phyloP scores from a whole-genome alignment of 2,797 vertebrate species.

The Peromyscus nudipes region DNA sequence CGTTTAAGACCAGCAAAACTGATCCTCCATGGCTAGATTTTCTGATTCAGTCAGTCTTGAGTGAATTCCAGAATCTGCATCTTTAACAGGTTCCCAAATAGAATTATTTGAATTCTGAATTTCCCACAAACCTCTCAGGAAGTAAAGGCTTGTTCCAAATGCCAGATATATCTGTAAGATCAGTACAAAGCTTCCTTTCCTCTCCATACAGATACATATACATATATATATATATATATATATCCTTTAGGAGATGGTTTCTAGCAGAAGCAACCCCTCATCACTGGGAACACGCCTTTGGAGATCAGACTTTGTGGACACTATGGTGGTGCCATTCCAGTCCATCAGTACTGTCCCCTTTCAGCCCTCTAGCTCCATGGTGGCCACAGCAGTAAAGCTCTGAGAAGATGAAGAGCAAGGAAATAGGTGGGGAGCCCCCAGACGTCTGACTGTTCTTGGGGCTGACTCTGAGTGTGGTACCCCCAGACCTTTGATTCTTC shows the following conservation, averaged over 20 bases:
- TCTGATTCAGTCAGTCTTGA: not conserved
- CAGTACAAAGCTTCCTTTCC: not conserved
- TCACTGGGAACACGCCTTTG: not conserved
- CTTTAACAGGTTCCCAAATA: not conserved
- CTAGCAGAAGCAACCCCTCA: not conserved
- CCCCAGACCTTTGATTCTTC: not conserved
- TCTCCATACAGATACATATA: not conserved
- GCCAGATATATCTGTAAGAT: not conserved
- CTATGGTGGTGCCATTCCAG: not conserved
- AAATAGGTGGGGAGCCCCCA: not conserved
- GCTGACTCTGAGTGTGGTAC: not conserved
- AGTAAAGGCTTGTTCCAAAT: not conserved
- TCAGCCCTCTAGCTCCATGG: not conserved
- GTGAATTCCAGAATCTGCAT: not conserved
- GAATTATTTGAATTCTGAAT: not conserved
- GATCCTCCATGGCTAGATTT: not conserved
- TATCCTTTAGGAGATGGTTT: not conserved
- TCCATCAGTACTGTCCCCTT: accelerated
- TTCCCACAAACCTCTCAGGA: not conserved
- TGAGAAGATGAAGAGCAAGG: not conserved
- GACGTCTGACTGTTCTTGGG: not conserved
- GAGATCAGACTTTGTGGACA: not conserved
- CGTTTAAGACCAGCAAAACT: not conserved
- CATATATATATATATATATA: too few relatives aligned
- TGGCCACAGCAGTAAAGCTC: not conserved